Evolutionary conservation across 2,888 invertebrate genomes (phyloP).

Genomic region (Ochlodes sylvanus): DNA sequence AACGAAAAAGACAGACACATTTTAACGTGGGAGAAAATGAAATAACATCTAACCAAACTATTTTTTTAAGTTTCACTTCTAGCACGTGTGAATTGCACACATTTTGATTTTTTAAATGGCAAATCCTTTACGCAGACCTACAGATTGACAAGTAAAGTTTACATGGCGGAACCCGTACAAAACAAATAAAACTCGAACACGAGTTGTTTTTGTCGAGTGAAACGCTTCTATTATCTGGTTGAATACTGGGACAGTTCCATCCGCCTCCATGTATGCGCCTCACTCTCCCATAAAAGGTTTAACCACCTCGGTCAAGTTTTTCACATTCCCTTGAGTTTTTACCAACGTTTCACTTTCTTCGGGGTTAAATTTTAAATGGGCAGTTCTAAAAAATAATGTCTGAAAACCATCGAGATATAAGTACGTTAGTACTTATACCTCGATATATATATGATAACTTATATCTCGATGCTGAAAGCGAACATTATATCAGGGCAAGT

Average conservation of each 20-base stretch:
- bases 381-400: neutral
- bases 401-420: no score
- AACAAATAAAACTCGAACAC: conserved; percentile 12
- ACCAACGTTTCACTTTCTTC: conserved; percentile 30
- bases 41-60: no score
- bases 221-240: conserved; percentile 54
- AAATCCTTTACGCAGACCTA: no score
- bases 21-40: no score
- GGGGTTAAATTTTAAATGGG: neutral
- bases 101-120: no score
- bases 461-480: no score
- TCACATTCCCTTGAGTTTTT: conserved; percentile 14
- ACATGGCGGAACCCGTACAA: conserved; percentile 15
- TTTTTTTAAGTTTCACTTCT: no score
- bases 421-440: no score
- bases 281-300: conserved; percentile 44
- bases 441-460: no score
- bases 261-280: conserved; percentile 53
- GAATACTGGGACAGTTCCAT: conserved; percentile 52
- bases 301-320: conserved; percentile 35
- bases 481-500: no score
- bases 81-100: no score
- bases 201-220: conserved; percentile 55
- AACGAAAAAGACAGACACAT: no score
- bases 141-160: neutral